These are phyloP conservation scores for Nymphalis urticae DNA, from an alignment of 2,888 invertebrate species.

Conservation along the genomic window DNA sequence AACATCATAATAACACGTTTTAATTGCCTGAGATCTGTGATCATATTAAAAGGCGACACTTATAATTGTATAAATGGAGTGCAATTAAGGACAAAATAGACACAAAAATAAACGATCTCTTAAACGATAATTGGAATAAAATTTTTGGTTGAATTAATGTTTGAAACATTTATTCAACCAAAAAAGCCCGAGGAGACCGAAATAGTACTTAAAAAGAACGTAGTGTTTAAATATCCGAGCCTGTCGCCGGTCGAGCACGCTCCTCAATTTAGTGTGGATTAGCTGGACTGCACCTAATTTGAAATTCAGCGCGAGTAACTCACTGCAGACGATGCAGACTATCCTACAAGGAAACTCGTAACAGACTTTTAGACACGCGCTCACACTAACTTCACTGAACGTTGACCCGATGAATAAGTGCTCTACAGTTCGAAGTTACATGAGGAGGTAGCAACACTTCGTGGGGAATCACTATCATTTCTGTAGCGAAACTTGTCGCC, in stretches of 20 bases:
- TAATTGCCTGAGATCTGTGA: too few relatives aligned
- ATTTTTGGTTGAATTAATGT: too few relatives aligned
- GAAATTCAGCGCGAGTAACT: conserved; percentile 40
- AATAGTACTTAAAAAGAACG: conserved; percentile 13
- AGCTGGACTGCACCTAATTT: conserved; percentile 39
- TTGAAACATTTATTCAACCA: too few relatives aligned
- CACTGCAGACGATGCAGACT: conserved; percentile 24
- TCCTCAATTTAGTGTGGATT: conserved; percentile 36
- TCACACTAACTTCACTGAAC: conserved; percentile 36
- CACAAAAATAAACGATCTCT: too few relatives aligned
- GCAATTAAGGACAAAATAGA: too few relatives aligned
- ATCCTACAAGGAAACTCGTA: conserved; percentile 41
- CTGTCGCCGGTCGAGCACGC: conserved; percentile 23
- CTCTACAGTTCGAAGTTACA: conserved; percentile 32
- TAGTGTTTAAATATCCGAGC: conserved; percentile 22
- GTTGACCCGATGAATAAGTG: conserved; percentile 39
- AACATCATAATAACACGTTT: too few relatives aligned
- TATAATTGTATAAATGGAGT: too few relatives aligned
- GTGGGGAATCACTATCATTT: conserved; percentile 34
- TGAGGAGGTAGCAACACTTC: conserved; percentile 12
- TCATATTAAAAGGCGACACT: too few relatives aligned
- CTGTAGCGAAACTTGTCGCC: conserved; percentile 36
- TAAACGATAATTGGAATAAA: too few relatives aligned
- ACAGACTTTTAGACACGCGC: conserved; percentile 42
- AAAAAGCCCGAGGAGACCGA: conserved; percentile 1